Evolutionary conservation across 1,140 invertebrate species (phyloP), one percentile per base, ranked within the genome.

Genomic region (Stenopsyche tienmushanensis): DNA sequence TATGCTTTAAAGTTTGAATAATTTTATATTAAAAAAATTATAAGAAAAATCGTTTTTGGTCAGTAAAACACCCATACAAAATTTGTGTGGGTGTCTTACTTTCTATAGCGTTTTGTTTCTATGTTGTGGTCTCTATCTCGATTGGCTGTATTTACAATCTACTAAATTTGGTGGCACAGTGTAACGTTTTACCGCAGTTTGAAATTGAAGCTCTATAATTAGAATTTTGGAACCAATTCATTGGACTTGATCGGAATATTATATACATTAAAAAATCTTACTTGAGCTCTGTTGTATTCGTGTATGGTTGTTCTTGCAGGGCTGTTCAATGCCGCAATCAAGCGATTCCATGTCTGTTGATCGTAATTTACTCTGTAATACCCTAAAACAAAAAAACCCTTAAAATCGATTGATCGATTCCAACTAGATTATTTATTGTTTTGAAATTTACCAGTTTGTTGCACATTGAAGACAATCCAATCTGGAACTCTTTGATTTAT

Each of bases 341-440:
- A 17, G 13, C 13, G 15, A 25, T 47, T 21, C 57, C 41, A 60
- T 13, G 10, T 26, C 15, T 20, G 15, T 17, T 47, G 2, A 21
- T 60, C 57, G 23, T 60, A 60, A 10, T 47, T 25, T 1, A 60
- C 44, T 26, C 57, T 47, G n/a, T 47, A 60, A 26, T 26, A 60
- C 17, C 42, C 57, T 34, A 34, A 7, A 34, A 34, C 13, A 34
- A 34, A 34, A 34, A 7, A 34, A 34, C 29, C 29, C 5, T 34
- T 34, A 34, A 34, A 34, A 34, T 34, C 13, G n/a, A 34, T 34
- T 45, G 15, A 26, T 26, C 29, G 7, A 17, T 50, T 24, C 3
- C 26, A 25, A 25, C n/a, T 53, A 25, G 13, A 34, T 15, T 5
- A 47, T 47, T 47, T 47, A 13, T n/a, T 39, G 34, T 39, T 9